Conservation (phyloP, 2,888 invertebrate genomes). For the Onchidella celtica region DNA sequence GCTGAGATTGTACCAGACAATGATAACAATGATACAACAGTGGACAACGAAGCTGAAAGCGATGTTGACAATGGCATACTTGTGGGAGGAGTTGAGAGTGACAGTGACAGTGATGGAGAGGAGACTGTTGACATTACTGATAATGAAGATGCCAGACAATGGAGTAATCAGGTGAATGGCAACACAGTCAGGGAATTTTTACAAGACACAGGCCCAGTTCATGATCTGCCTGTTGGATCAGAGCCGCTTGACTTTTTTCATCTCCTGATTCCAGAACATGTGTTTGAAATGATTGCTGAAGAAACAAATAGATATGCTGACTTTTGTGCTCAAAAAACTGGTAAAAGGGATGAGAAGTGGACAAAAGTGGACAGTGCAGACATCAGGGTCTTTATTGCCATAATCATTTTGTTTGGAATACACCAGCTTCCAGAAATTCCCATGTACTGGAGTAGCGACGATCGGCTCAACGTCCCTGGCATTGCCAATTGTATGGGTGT, state of each 20-base stretch:
- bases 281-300: not conserved
- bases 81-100: not conserved
- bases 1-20: no score
- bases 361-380: not conserved
- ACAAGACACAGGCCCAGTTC: not conserved
- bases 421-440: not conserved
- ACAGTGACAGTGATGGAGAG: not conserved
- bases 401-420: not conserved
- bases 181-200: not conserved
- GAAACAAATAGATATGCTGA: not conserved
- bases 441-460: not conserved
- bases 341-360: not conserved
- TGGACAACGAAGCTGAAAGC: not conserved
- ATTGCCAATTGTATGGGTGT: not conserved
- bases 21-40: no score
- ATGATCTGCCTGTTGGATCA: not conserved
- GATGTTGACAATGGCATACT: not conserved
- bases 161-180: not conserved
- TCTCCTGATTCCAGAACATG: not conserved
- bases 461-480: not conserved
- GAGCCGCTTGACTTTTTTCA: not conserved
- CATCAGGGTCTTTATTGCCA: not conserved
- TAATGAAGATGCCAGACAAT: not conserved
- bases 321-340: not conserved
- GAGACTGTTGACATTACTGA: not conserved